phyloP scores from a whole-genome alignment of 2,888 invertebrate species.

The Ernsta delagoae region DNA sequence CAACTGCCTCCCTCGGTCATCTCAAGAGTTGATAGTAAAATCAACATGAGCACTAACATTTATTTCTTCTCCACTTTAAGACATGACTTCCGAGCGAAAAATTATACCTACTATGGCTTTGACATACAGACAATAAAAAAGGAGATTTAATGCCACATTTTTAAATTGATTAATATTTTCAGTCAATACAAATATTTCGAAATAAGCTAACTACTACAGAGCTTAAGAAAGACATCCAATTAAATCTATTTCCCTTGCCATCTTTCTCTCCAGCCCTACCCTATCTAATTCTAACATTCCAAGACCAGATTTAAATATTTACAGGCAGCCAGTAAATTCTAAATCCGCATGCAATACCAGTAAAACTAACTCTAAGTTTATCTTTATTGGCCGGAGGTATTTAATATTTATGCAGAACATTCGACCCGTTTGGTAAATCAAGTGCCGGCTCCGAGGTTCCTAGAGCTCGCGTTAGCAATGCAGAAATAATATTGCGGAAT shows the following conservation, averaged over 20 bases:
- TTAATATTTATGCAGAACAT: slow-evolving; percentile 45
- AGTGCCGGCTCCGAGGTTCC: slow-evolving; percentile 30
- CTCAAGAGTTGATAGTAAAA: too few species aligned
- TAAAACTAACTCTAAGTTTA: slow-evolving; percentile 39
- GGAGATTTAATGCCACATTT: too few species aligned
- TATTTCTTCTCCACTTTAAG: too few species aligned
- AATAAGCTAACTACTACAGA: too few species aligned
- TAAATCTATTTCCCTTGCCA: slow-evolving; percentile 2
- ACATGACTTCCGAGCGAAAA: too few species aligned
- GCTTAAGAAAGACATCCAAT: too few species aligned
- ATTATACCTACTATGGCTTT: too few species aligned
- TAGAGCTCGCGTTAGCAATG: slow-evolving; percentile 28
- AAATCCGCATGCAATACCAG: slow-evolving; percentile 25
- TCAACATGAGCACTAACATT: too few species aligned
- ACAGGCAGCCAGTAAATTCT: slow-evolving; percentile 21
- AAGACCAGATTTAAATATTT: slow-evolving; percentile 36
- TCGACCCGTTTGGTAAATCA: slow-evolving; percentile 41
- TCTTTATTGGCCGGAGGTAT: slow-evolving; percentile 45
- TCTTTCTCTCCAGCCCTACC: slow-evolving; percentile 5
- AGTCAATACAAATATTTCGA: too few species aligned
- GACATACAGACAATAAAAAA: too few species aligned
- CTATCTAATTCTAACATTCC: neutral
- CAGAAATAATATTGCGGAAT: slow-evolving; percentile 32
- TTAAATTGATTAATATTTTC: too few species aligned
- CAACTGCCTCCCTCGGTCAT: too few species aligned